Base-by-base conservation (phyloP, 2,888 invertebrate genomes). In the Caenorhabditis uteleia region DNA sequence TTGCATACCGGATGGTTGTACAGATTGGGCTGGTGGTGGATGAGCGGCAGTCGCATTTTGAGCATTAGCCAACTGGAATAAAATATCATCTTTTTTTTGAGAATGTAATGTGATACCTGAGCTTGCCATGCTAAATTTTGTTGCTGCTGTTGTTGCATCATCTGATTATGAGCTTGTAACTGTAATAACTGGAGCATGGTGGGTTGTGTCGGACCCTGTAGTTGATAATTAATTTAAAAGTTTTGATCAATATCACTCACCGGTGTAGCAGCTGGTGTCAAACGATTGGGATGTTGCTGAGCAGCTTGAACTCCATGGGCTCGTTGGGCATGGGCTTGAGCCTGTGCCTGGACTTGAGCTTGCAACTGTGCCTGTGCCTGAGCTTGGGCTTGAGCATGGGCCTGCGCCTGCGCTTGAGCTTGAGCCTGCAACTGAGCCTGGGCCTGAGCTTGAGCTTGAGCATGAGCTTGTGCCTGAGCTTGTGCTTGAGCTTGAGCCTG, bases 381-480 rank as follows among this genome's bases (percentile, higher is more conserved):
- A 12, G 20, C 18, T 6, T 21, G 40, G 20, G 50, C 53, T 20
- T 56, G 42, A 1, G 49, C 60, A 20, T 61, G 61, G n/a, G 53
- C 60, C 18, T 44, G 51, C 7, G 62, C 56, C 20, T 58, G 49
- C 18, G 21, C 20, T 38, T 38, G 40, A n/a, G 38, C 20, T 38
- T 38, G 40, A 12, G 40, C 23, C 7, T 21, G 21, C 2, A 14
- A 14, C 14, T 40, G 40, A 26, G 50, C 53, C 18, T 56, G 42
- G 1, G 49, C 60, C 26, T 61, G 61, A 21, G 53, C 60, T 18
- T 44, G 51, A 14, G 62, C 56, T n/a, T 58, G 58, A 14, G 43
- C 43, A 39, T 57, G 57, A 7, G 45, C 48, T 43, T 38, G 42
- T 8, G 57, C 58, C 26, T 62, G 62, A 23, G 57, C 64, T 31